Evolutionary conservation across 1,140 invertebrate genomes (phyloP).

Genomic region (Halictus rubicundus): DNA sequence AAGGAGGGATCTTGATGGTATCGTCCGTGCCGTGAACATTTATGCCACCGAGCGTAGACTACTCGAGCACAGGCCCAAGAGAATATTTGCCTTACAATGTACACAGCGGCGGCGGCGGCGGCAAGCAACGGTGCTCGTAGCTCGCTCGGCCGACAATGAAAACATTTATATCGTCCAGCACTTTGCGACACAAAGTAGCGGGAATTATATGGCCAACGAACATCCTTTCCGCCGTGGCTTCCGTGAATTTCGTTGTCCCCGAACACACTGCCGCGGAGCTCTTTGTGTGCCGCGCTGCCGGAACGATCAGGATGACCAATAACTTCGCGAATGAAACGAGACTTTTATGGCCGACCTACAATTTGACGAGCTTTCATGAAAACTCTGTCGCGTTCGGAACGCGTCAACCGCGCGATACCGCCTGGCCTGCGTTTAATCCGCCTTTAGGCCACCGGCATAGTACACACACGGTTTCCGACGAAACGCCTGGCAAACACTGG

Average conservation of each 20-base stretch:
- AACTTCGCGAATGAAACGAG: conserved; percentile 10
- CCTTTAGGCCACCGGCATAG: neutral
- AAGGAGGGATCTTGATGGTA: conserved; percentile 30
- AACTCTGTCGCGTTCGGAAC: neutral
- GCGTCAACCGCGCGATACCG: neutral
- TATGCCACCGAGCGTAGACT: neutral
- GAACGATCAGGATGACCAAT: neutral
- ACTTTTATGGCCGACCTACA: neutral
- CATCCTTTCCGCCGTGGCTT: conserved; percentile 30
- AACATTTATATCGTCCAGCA: conserved; percentile 34
- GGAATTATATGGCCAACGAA: conserved; percentile 22
- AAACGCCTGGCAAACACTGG: too few species aligned
- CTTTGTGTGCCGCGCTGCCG: neutral
- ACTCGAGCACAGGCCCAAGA: neutral
- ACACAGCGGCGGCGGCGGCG: too few species aligned
- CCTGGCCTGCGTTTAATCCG: neutral
- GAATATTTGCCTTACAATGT: conserved; percentile 7
- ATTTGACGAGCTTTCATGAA: neutral
- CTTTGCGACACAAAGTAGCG: conserved; percentile 32
- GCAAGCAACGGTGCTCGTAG: too few species aligned
- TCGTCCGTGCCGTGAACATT: conserved; percentile 18
- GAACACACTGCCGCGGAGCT: neutral
- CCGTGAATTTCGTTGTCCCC: conserved; percentile 18
- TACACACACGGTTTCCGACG: too few species aligned
- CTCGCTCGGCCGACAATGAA: conserved; percentile 16